Evolutionary conservation across 2,888 invertebrate genomes (phyloP).

Genomic region (Hylaea fasciaria): DNA sequence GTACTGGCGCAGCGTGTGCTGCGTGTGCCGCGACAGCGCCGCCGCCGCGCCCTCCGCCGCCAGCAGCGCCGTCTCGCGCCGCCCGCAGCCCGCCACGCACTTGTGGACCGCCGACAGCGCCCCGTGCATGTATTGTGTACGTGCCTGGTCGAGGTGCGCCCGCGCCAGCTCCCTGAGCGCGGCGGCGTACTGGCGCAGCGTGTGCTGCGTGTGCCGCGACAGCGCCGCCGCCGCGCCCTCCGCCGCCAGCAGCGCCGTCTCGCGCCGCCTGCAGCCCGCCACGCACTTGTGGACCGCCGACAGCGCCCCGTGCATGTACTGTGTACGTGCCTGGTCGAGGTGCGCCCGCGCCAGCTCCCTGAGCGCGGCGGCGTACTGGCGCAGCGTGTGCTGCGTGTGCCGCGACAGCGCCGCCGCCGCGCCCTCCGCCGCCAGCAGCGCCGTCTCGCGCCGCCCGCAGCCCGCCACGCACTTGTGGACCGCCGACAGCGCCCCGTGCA

Average conservation of each 20-base stretch:
- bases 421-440: slow-evolving; percentile 49
- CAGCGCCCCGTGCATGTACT: too few species aligned
- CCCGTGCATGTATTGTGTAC: too few species aligned
- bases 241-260: slow-evolving; percentile 32
- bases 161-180: slow-evolving; percentile 90
- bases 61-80: background rate
- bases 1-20: slow-evolving; percentile 69
- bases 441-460: background rate
- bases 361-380: slow-evolving; percentile 87
- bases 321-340: slow-evolving; percentile 83
- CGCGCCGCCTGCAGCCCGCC: background rate
- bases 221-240: slow-evolving; percentile 46
- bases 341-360: slow-evolving; percentile 87
- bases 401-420: slow-evolving; percentile 25
- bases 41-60: slow-evolving; percentile 46
- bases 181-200: slow-evolving; percentile 81
- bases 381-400: slow-evolving; percentile 29
- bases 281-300: too few species aligned
- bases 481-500: too few species aligned
- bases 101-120: too few species aligned
- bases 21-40: background rate
- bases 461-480: too few species aligned
- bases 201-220: slow-evolving; percentile 1
- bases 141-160: slow-evolving; percentile 86
- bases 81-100: too few species aligned